Conservation (phyloP, 2,888 invertebrate genomes). For the Melieria crassipennis region DNA sequence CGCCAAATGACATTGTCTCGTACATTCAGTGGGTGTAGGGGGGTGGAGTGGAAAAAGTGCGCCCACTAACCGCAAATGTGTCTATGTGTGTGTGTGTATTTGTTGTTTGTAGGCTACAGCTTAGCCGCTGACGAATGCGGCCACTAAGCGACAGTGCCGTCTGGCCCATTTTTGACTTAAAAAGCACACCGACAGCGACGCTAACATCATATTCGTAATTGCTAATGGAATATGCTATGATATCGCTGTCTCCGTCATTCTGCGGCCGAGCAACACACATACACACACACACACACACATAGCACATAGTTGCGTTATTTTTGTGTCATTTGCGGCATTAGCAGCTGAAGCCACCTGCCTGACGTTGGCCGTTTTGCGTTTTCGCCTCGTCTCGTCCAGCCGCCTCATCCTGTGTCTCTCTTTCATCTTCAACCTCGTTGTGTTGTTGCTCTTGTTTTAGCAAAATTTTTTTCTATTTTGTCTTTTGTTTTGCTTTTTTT, state of each 20-base stretch:
- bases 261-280: neutral
- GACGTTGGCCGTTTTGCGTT: neutral
- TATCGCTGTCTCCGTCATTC: slow-evolving; percentile 13
- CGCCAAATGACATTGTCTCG: neutral
- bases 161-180: neutral
- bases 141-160: neutral
- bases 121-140: neutral
- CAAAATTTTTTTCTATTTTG: no score
- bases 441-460: no score
- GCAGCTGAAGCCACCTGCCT: slow-evolving; percentile 17
- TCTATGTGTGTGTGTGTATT: no score
- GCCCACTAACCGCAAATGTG: neutral
- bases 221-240: slow-evolving; percentile 62
- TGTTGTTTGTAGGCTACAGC: no score
- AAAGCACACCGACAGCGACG: neutral
- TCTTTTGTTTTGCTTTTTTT: no score
- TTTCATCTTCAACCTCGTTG: no score
- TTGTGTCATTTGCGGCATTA: slow-evolving; percentile 8
- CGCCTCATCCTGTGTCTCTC: no score
- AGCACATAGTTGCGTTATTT: slow-evolving; percentile 1
- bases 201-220: slow-evolving; percentile 56
- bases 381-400: no score
- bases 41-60: neutral
- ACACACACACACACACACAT: neutral
- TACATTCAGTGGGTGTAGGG: neutral